A percentile compares a stretch with the other conserved stretches of the same genome.
These are phyloP conservation scores for Eueides isabella DNA, from an alignment of 1,140 invertebrate species.

Conservation along the genomic window DNA sequence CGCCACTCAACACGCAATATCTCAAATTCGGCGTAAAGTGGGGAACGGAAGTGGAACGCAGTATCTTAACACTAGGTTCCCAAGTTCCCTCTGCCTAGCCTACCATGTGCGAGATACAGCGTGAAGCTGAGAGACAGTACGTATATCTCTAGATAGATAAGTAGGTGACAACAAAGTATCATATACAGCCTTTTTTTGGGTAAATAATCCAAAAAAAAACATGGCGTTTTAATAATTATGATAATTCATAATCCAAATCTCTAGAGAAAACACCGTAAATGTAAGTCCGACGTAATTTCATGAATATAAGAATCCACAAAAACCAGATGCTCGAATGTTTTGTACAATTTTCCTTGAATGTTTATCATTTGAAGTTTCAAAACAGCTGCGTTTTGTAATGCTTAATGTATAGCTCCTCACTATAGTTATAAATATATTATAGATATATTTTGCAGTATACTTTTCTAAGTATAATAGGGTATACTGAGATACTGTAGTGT, in stretches of 20 bases:
- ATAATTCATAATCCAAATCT: neutral
- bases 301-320: constrained; percentile 7
- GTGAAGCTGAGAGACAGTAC: no score
- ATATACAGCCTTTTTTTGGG: no score
- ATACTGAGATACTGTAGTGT: neutral
- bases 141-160: no score
- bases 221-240: no score
- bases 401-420: neutral
- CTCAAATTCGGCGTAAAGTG: no score
- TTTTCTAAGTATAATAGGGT: neutral
- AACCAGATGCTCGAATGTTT: constrained; percentile 9
- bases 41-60: no score
- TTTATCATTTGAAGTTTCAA: neutral
- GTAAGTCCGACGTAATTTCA: neutral
- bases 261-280: neutral
- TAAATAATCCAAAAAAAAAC: no score
- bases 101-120: no score
- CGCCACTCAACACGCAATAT: no score
- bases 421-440: neutral
- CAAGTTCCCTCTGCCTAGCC: no score
- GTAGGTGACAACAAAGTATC: no score
- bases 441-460: neutral
- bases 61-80: no score
- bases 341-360: neutral
- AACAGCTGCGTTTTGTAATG: neutral